Base-by-base conservation (phyloP, 1,140 invertebrate species). In the Hylaeus anthracinus region DNA sequence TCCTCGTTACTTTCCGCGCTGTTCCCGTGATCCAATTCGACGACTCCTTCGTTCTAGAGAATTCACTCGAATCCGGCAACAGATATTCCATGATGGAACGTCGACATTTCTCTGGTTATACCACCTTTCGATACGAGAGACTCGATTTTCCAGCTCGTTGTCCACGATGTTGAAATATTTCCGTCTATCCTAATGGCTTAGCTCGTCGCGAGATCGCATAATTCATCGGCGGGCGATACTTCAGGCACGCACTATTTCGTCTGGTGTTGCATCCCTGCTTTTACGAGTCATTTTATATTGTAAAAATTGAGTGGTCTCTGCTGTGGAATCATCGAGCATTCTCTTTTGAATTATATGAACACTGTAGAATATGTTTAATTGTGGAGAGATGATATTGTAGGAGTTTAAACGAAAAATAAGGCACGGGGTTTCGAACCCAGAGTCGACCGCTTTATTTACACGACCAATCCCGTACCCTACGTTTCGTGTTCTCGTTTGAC, bases 91-190 rank as follows among this genome's bases (percentile, higher is more conserved):
- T 69, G 5, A 79, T 4, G 2, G 10, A 41, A 65, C 64, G 39
- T 14, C 14, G 15, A 78, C 45, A 41, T 58, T 58, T 66, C 41
- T 58, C 26, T 10, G 37, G 5, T n/a, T 26, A 26, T 58, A 12
- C 39, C 15, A 5, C n/a, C 15, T 70, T 26, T 15, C 70, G 37
- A 26, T 53, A 55, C 12, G 26, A 39, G 74, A 37, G 26, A n/a
- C 55, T 66, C 48, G 41, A 73, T 66, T 74, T 79, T 79, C 43
- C 77, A 37, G 60, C 26, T 56, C 61, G 71, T 73, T 66, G 45
- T 74, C 2, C 70, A 10, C 39, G 66, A 79, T 5, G 39, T 15
- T 66, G 43, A 73, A 79, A 79, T 73, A 79, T 56, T 12, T 39
- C 37, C 5, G 2, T 26, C 48, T 6, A 63, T 63, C 48, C 48